Conservation (phyloP, 2,113 vertebrate genomes). For the Neogobius melanostomus region DNA sequence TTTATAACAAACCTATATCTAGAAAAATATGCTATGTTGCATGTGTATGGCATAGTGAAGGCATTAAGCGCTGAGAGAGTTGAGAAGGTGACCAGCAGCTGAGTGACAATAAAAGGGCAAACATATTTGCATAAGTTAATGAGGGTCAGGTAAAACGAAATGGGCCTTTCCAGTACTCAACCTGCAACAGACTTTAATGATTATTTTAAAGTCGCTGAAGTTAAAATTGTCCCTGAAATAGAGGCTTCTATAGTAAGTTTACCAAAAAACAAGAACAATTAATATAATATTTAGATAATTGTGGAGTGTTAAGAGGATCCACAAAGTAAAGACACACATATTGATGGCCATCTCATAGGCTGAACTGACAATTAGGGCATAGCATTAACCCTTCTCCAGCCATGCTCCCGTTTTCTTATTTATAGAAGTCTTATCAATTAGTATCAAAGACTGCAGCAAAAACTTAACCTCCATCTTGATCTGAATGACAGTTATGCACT, state of each 20-base stretch:
- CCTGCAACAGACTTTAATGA: background rate
- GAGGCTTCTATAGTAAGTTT: background rate
- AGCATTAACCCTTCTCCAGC: background rate
- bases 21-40: conserved; percentile 10
- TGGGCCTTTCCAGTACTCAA: conserved; percentile 11
- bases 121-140: conserved; percentile 69
- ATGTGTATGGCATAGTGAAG: background rate
- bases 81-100: conserved; percentile 38
- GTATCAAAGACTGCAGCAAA: background rate
- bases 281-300: too few relatives aligned
- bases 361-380: too few relatives aligned
- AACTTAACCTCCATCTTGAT: background rate
- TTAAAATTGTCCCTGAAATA: background rate
- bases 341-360: too few relatives aligned
- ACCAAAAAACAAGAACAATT: too few relatives aligned
- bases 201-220: background rate
- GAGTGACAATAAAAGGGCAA: conserved; percentile 28
- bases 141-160: conserved; percentile 43
- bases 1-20: too few relatives aligned
- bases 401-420: background rate
- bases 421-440: background rate
- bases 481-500: background rate
- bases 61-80: conserved; percentile 15
- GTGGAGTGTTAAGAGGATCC: too few relatives aligned
- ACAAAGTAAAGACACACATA: too few relatives aligned